Evolutionary conservation across 2,113 vertebrate genomes (phyloP).

Genomic region (Centrocercus urophasianus): DNA sequence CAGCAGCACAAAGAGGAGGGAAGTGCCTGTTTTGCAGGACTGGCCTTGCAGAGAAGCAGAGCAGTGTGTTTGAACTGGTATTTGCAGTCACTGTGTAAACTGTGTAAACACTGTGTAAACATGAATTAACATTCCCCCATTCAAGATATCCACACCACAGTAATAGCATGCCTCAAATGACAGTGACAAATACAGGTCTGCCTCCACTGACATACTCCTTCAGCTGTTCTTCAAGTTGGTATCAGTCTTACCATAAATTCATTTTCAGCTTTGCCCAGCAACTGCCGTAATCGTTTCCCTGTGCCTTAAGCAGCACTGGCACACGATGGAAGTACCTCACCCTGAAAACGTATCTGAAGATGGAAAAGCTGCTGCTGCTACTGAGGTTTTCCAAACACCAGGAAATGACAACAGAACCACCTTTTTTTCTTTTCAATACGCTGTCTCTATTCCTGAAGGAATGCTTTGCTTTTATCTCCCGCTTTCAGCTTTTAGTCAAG

Average conservation of each 20-base stretch:
- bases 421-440: neutral
- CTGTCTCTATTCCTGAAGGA: neutral
- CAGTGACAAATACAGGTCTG: neutral
- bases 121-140: neutral
- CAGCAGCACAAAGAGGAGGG: neutral
- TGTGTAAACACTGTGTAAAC: neutral
- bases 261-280: neutral
- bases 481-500: neutral
- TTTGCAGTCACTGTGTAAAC: neutral
- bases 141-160: neutral
- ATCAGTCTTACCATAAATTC: neutral
- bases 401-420: neutral
- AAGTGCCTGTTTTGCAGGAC: neutral
- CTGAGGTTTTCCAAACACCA: neutral
- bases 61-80: neutral
- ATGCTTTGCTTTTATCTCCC: neutral
- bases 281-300: neutral
- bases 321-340: neutral
- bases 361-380: neutral
- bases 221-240: neutral
- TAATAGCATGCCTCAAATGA: neutral
- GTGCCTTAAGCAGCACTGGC: neutral
- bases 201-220: neutral
- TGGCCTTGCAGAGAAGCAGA: neutral
- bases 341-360: neutral